These are phyloP conservation scores for Loris lydekkerianus DNA, from an alignment of 2,797 vertebrate species.

Conservation along the genomic window DNA sequence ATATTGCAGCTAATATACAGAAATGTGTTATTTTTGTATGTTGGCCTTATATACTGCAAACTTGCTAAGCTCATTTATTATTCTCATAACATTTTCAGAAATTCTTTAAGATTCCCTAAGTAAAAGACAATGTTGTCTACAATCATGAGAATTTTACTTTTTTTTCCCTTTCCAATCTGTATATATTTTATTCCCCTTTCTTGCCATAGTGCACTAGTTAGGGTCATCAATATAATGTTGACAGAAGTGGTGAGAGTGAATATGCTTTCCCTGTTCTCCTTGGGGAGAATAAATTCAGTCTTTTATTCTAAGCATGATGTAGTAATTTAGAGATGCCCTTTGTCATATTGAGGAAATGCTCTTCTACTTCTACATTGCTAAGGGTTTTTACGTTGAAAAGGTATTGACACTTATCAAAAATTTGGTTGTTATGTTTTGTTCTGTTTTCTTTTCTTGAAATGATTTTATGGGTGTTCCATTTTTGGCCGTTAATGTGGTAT, in stretches of 20 bases:
- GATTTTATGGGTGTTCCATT: not conserved
- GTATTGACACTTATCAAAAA: not conserved
- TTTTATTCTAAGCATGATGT: not conserved
- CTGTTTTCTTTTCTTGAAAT: not conserved
- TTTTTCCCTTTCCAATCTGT: not conserved
- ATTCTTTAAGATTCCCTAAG: not conserved
- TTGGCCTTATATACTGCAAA: not conserved
- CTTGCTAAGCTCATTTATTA: not conserved
- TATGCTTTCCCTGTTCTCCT: rapidly evolving
- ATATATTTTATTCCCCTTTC: not conserved
- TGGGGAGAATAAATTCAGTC: not conserved
- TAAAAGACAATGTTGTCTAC: not conserved
- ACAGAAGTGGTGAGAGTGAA: not conserved
- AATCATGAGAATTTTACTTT: not conserved
- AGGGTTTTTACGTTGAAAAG: not conserved
- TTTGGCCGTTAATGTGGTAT: not conserved
- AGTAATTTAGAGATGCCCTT: not conserved
- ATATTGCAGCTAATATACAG: not conserved
- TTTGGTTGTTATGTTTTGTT: not conserved
- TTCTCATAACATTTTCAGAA: not conserved
- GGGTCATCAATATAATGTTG: not conserved
- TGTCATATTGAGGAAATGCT: not conserved
- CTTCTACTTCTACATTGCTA: not conserved
- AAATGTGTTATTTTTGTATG: not conserved
- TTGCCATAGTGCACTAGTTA: too few species aligned